Evolutionary conservation across 1,140 invertebrate species (phyloP), one percentile per base, ranked within the genome.

Genomic region (Gonatopus flavifemur): DNA sequence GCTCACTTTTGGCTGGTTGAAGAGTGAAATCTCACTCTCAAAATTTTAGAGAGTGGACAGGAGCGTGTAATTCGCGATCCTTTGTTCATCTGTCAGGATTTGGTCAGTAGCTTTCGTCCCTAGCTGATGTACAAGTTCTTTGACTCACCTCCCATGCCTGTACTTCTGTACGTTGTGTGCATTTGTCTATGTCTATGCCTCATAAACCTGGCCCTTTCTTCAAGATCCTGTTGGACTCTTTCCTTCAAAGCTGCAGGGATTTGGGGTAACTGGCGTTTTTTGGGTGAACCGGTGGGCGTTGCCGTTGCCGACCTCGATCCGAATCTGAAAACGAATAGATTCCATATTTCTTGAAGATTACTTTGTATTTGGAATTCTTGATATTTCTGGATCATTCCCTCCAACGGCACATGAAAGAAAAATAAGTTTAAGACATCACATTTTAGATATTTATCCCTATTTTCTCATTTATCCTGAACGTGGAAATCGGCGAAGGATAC

Each of bases 181-280:
- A 82, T 78, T 67, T 83, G 84, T 45, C 85, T 80, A 78, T 84
- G 87, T 61, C 83, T 80, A 57, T 86, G 82, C 54, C 86, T 87
- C 58, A 89, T 82, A 54, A 84, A 82, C 44, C 85, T 82, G 16
- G 88, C 82, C 67, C 91, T 82, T 71, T 94, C 91, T 66, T 95
- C 92, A 44, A 94, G 82, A 69, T 95, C 93, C 80, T 92, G 85
- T 3, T 82, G 80, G 22, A 86, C 82, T 57, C 87, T 81, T 60
- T 88, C 87, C 52, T 88, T 86, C 50, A 88, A 74, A 41, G 86
- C 85, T 56, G 81, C 77, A 65, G 90, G 92, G 66, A 96, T 93
- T 77, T 93, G 90, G 56, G 95, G 95, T 57, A 98, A 83, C 80
- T 97, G 94, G 52, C 95, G 82, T 79, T 96, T 97, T 79, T 96